Conservation (phyloP, 2,888 invertebrate species). For the Eupelmus urozonus region DNA sequence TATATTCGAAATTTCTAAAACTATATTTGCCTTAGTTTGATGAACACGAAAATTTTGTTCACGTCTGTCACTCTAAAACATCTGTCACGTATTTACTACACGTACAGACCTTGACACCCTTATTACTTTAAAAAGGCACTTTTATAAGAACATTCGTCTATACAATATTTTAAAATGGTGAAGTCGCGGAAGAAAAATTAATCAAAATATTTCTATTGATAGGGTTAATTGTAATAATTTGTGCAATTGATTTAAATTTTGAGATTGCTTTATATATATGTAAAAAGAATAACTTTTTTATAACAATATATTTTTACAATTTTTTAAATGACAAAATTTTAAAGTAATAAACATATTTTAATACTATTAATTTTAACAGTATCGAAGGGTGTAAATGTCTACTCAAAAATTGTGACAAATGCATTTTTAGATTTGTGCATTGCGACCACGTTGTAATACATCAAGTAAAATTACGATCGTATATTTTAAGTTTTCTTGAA, state of each 20-base stretch:
- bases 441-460: constrained; percentile 24
- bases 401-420: constrained; percentile 35
- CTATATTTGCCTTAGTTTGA: constrained; percentile 13
- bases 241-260: background rate
- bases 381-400: constrained; percentile 28
- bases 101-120: background rate
- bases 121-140: constrained; percentile 18
- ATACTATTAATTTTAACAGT: constrained; percentile 24
- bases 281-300: background rate
- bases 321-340: background rate
- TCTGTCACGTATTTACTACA: too few species aligned
- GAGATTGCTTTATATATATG: background rate
- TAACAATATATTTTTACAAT: background rate
- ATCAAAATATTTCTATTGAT: background rate
- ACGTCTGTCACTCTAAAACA: too few species aligned
- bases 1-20: constrained; percentile 24
- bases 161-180: too few species aligned
- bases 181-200: constrained; percentile 4
- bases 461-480: constrained; percentile 45
- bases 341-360: background rate
- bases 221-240: background rate
- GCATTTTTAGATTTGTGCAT: constrained; percentile 26
- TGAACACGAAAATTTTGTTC: constrained; percentile 25
- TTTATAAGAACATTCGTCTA: background rate
- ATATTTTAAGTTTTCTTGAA: constrained; percentile 59